Evolutionary conservation across 2,113 vertebrate species (phyloP).

Genomic region (Coracopsis vasa): DNA sequence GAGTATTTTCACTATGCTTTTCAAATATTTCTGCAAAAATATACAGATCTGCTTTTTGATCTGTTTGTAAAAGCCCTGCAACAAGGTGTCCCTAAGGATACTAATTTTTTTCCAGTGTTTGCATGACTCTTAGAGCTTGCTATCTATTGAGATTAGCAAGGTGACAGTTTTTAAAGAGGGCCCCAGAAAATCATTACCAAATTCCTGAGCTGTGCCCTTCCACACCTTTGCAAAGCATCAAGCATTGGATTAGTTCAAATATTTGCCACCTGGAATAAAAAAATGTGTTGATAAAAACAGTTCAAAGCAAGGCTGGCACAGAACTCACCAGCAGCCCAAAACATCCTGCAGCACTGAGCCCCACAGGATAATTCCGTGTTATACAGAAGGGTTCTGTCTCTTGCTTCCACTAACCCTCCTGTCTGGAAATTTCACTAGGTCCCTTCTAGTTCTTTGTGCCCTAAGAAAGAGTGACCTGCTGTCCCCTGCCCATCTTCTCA

Average conservation of each 20-base stretch:
- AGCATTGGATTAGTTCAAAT: neutral
- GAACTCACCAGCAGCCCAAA: neutral
- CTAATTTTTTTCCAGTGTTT: neutral
- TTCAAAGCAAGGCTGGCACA: neutral
- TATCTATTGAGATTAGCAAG: neutral
- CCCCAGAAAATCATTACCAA: neutral
- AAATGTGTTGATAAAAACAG: neutral
- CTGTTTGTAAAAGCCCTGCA: neutral
- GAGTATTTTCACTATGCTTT: slow-evolving; percentile 3
- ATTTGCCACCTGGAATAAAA: neutral
- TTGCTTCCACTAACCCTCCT: neutral
- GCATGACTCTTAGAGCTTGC: neutral
- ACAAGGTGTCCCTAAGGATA: neutral
- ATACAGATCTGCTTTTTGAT: slow-evolving; percentile 11
- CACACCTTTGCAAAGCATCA: neutral
- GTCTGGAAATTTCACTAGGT: neutral
- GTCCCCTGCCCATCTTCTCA: neutral
- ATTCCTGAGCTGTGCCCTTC: neutral
- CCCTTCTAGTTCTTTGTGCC: neutral
- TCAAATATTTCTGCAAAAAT: slow-evolving; percentile 34
- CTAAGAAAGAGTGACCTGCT: neutral
- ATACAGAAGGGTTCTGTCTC: neutral
- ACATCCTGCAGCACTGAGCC: neutral
- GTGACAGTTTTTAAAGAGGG: neutral
- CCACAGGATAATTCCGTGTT: neutral